phyloP scores from a whole-genome alignment of 2,797 vertebrate species.

The Scarus forsteni region DNA sequence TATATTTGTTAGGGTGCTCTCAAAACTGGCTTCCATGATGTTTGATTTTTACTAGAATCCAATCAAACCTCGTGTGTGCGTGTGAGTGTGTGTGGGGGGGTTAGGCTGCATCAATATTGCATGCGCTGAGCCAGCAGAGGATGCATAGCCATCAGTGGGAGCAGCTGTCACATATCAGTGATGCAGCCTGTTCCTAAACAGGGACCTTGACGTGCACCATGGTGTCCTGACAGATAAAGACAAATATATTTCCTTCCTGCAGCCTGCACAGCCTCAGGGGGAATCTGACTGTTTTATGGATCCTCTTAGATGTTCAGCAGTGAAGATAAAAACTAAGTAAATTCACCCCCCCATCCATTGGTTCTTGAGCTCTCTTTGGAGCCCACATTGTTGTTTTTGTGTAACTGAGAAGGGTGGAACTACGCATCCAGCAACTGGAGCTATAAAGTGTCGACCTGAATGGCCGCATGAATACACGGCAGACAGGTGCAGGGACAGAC shows the following conservation, averaged over 20 bases:
- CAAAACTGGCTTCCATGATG: no score
- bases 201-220: constrained; percentile 29
- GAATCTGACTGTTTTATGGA: neutral
- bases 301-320: constrained; percentile 7
- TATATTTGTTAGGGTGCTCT: no score
- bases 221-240: constrained; percentile 16
- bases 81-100: neutral
- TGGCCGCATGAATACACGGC: constrained; percentile 47
- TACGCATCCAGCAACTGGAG: constrained; percentile 58
- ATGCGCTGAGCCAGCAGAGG: constrained; percentile 72
- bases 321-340: neutral
- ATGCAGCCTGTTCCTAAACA: constrained; percentile 56
- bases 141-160: constrained; percentile 68
- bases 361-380: constrained; percentile 10
- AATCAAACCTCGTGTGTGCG: neutral
- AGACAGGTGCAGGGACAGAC: constrained; percentile 60
- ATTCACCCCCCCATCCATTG: neutral
- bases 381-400: constrained; percentile 60
- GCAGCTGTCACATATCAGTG: constrained; percentile 68
- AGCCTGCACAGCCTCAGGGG: neutral
- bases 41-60: no score
- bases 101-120: constrained; percentile 69
- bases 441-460: constrained; percentile 64
- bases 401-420: constrained; percentile 78
- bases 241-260: constrained; percentile 12